Percentiles rank a stretch among this genome's conserved stretches.
Conservation (phyloP, 2,797 vertebrate genomes). For the Micropoecilia bifurca region DNA sequence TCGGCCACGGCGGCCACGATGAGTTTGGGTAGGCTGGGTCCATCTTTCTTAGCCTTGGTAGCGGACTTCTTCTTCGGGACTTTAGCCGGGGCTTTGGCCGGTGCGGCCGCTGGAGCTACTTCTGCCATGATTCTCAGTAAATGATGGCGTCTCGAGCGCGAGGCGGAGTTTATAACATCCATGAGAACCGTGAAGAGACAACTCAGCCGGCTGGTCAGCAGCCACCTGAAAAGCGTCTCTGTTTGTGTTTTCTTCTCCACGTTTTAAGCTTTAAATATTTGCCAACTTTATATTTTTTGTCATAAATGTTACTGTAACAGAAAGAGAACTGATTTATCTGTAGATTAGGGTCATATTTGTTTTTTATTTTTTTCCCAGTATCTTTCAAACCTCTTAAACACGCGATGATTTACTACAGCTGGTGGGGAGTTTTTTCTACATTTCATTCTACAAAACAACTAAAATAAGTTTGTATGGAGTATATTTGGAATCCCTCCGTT, state of each 20-base stretch:
- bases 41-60: constrained; percentile 2
- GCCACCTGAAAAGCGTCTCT: background rate
- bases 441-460: constrained; percentile 13
- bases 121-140: constrained; percentile 21
- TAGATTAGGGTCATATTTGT: background rate
- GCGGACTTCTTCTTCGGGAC: background rate
- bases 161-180: constrained; percentile 26
- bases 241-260: constrained; percentile 37
- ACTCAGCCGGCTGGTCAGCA: constrained; percentile 2
- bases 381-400: constrained; percentile 5
- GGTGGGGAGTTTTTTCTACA: constrained; percentile 9
- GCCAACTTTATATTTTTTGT: background rate
- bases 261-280: background rate
- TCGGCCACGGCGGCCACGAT: constrained; percentile 14
- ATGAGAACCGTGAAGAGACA: constrained; percentile 44
- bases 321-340: background rate
- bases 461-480: background rate
- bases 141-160: accelerated
- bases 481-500: background rate
- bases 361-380: background rate
- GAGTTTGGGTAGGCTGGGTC: constrained; percentile 5
- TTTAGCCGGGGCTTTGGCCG: constrained; percentile 15
- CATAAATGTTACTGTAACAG: background rate
- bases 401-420: background rate
- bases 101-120: constrained; percentile 23